These are phyloP conservation scores for Volucella inflata DNA, from an alignment of 2,888 invertebrate species.

Conservation along the genomic window DNA sequence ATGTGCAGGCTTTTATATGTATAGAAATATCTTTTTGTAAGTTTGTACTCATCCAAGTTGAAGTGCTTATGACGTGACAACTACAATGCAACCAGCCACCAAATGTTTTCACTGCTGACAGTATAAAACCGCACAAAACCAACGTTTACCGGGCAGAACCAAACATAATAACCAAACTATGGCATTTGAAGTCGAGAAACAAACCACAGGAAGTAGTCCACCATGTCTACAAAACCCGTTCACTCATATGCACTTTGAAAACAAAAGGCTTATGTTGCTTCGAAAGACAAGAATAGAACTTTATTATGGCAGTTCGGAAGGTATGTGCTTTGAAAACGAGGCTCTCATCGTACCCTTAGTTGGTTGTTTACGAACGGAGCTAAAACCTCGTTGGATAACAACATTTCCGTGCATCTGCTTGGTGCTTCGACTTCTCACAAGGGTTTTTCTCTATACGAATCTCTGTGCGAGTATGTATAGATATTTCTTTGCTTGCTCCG, in stretches of 20 bases:
- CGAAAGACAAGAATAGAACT: constrained; percentile 72
- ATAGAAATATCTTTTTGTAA: constrained; percentile 28
- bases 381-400: constrained; percentile 61
- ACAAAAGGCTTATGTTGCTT: constrained; percentile 75
- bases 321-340: constrained; percentile 64
- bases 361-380: constrained; percentile 53
- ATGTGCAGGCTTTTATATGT: too few relatives aligned
- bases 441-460: constrained; percentile 18
- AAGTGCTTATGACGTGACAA: constrained; percentile 73
- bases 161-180: constrained; percentile 68
- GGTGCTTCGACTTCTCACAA: constrained; percentile 20
- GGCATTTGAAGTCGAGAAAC: constrained; percentile 55
- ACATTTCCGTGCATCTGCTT: constrained; percentile 73
- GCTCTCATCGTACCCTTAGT: constrained; percentile 41
- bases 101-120: constrained; percentile 64
- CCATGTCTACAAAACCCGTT: constrained; percentile 73
- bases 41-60: constrained; percentile 63
- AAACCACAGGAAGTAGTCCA: constrained; percentile 74
- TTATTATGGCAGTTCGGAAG: constrained; percentile 73
- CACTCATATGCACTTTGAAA: constrained; percentile 72
- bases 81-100: constrained; percentile 67
- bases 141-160: constrained; percentile 68
- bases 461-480: neutral
- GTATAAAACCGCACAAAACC: constrained; percentile 44
- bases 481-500: constrained; percentile 67